Base-by-base conservation (phyloP, 1,140 invertebrate genomes). In the Tigriopus japonicus region DNA sequence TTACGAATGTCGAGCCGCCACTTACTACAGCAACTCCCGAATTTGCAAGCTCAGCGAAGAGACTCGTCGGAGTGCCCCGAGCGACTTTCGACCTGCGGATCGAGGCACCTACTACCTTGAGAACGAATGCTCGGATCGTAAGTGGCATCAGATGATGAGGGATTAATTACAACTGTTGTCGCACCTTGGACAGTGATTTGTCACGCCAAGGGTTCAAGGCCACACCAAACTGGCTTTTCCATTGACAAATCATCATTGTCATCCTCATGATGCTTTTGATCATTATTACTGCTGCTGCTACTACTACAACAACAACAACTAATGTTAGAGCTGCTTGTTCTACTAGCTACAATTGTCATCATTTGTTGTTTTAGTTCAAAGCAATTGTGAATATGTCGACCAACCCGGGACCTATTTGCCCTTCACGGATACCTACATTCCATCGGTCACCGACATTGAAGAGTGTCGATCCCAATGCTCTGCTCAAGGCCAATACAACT, bases 81-180 rank as follows among this genome's bases (percentile, higher is more conserved):
- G 69, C 51, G 67, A 68, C n/a, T 75, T 74, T 63, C 62, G 68
- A 35, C 65, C 69, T 19, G 66, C 67, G 15, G 64, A 66, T 6
- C 64, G 69, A 35, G 71, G 75, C 55, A 67, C 74, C 6, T 74
- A 77, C 65, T 77, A 77, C 64, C 67, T 77, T 64, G 75, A 77
- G 66, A 77, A 77, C 66, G 71, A 75, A 65, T 77, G 75, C 63
- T 71, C 73, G 51, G 67, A 69, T 65, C 70, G 74, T 74, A 66
- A 65, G 66, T 35, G 28, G 28, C 3, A 35, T 35, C 28, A 35
- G 28, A 35, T 35, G 28, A 35, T 9, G 28, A 35, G 28, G 28
- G 28, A 35, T 35, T 35, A 35, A 35, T 35, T 35, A 35, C 28
- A 9, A 35, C 3, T 35, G 28, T 9, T 35, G 9, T 9, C 28